phyloP scores from a whole-genome alignment of 1,140 invertebrate species.

The Eupristina koningsbergeri region DNA sequence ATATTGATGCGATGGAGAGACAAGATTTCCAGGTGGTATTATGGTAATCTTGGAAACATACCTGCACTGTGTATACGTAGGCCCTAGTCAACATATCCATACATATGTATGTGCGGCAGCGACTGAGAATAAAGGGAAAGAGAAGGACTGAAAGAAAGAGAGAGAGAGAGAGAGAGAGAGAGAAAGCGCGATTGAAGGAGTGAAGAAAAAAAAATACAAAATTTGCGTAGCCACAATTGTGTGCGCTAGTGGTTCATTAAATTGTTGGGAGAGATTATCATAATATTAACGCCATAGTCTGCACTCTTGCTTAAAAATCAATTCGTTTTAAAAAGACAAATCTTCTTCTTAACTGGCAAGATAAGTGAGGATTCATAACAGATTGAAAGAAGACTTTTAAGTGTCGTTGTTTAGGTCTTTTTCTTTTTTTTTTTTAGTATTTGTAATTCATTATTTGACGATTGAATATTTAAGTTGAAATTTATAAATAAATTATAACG shows the following conservation, averaged over 20 bases:
- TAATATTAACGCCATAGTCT: constrained; percentile 38
- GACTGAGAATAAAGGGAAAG: not conserved
- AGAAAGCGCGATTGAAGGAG: constrained; percentile 30
- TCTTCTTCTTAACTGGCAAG: constrained; percentile 16
- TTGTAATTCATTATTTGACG: not conserved
- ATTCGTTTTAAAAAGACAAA: constrained; percentile 1
- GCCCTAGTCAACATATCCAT: constrained; percentile 4
- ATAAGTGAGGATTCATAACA: not conserved
- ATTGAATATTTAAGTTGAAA: not conserved
- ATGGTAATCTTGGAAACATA: constrained; percentile 41
- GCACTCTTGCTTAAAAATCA: constrained; percentile 28
- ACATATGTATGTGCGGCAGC: constrained; percentile 13
- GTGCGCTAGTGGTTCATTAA: constrained; percentile 31
- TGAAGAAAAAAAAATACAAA: constrained; percentile 17
- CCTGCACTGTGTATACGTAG: constrained; percentile 28
- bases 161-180: not conserved
- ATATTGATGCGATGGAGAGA: constrained; percentile 17
- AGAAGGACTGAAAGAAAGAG: constrained; percentile 8
- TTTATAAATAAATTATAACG: too few relatives aligned
- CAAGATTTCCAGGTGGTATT: constrained; percentile 46
- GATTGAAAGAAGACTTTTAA: constrained; percentile 16
- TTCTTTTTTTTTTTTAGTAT: not conserved
- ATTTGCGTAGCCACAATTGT: constrained; percentile 51
- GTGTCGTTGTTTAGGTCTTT: not conserved
- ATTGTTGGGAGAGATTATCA: constrained; percentile 45